Evolutionary conservation across 1,140 invertebrate genomes (phyloP), one percentile per base, ranked within the genome.

Genomic region (Macrostomum lignano): DNA sequence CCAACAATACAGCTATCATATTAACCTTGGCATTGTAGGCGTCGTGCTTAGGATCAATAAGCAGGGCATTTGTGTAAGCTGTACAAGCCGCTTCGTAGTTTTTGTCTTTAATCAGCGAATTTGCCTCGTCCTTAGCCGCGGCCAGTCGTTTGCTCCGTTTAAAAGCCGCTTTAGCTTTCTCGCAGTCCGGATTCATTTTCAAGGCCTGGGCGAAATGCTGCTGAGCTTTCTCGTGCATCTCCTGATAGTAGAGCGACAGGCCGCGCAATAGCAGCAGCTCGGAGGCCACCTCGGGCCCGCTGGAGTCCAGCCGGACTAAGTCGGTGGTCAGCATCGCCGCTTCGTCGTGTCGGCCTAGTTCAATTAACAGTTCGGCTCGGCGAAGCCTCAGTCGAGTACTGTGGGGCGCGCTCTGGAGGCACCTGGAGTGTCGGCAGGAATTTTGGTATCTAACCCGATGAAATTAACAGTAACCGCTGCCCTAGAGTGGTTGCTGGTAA

Each of bases 71-170:
- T 1, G 70, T 70, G 48, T 88, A 93, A 7, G 79, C 51, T 35
- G 63, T 63, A 37, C 73, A 69, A 0, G 81, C 79, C 52, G 81
- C 72, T 36, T 67, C 58, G 58, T 69, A 71, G 36, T 69, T 64
- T 19, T 71, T 69, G 37, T 61, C 61, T 54, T 77, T 75, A 52
- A 79, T 86, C 17, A 72, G 70, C 40, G 67, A 65, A 49, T 86
- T 82, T 43, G 76, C 82, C 48, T 74, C 72, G 51, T 86, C 77
- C 56, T 88, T 88, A 47, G 76, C 77, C 40, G 71, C 67, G 59
- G 74, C 79, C 9, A 91, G 55, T 41, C 62, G 55, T 58, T 84
- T 88, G 4, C 13, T n/a, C 3, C 32, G 13, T 3, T 19, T 13
- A 20, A 15, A 33, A 3, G 32, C 32, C 11, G 24, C n/a, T 15